Conservation (phyloP, 2,888 invertebrate genomes). For the Lasioglossum malachurum region DNA sequence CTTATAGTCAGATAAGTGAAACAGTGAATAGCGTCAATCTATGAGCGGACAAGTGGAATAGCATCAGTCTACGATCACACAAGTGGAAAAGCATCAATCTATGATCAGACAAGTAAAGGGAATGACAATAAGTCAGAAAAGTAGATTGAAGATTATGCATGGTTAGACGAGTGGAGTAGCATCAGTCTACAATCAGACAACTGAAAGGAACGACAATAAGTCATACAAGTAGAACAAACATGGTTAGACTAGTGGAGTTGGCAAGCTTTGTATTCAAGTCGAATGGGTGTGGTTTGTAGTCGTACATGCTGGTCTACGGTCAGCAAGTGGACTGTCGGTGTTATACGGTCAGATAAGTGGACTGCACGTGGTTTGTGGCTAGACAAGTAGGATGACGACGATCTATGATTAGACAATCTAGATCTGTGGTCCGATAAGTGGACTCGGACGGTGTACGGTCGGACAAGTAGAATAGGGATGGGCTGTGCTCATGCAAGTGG, state of each 20-base stretch:
- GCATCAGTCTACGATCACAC: neutral
- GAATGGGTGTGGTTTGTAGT: neutral
- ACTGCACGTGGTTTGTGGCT: neutral
- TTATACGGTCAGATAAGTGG: neutral
- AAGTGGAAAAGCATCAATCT: neutral
- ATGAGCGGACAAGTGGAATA: neutral
- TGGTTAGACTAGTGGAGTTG: neutral
- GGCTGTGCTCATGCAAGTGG: neutral
- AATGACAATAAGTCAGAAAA: neutral
- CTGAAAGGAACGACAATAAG: too few relatives aligned
- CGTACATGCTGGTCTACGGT: neutral
- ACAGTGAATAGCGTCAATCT: neutral
- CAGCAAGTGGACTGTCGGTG: neutral
- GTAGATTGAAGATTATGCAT: neutral
- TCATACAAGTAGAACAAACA: neutral
- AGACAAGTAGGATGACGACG: neutral
- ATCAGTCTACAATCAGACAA: neutral
- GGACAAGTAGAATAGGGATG: neutral
- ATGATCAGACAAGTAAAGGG: neutral
- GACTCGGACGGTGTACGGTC: neutral
- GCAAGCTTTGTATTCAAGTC: neutral
- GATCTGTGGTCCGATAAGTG: neutral
- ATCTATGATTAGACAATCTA: neutral
- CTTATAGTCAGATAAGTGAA: neutral
- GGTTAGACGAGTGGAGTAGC: neutral